Conservation (phyloP, 2,113 vertebrate species). For the Cottus gobio region DNA sequence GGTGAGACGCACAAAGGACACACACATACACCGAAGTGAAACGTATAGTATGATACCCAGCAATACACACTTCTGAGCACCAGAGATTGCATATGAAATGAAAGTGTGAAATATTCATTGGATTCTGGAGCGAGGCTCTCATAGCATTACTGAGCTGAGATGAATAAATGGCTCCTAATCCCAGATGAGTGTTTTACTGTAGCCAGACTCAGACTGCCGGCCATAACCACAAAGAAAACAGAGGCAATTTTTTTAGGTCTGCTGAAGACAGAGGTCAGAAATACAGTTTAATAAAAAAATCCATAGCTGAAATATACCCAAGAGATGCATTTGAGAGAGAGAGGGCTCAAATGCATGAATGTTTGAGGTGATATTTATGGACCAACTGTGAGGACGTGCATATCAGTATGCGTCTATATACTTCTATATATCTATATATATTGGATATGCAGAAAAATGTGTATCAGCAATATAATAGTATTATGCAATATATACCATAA, state of each 20-base stretch:
- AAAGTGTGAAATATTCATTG: constrained; percentile 81
- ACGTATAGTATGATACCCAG: constrained; percentile 45
- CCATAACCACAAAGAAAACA: constrained; percentile 56
- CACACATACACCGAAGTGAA: constrained; percentile 24
- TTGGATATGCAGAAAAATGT: not conserved
- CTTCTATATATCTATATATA: not conserved
- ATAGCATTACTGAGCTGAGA: constrained; percentile 69
- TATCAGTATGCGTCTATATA: not conserved
- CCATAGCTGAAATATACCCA: constrained; percentile 16
- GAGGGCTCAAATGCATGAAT: not conserved
- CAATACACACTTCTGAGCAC: constrained; percentile 58
- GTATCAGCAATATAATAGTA: not conserved
- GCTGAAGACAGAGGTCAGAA: constrained; percentile 43
- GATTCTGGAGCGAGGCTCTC: constrained; percentile 69
- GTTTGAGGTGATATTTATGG: constrained; percentile 1
- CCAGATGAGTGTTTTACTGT: constrained; percentile 75
- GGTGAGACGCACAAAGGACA: not conserved
- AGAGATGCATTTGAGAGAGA: not conserved
- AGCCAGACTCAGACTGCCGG: constrained; percentile 49
- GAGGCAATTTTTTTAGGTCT: constrained; percentile 36
- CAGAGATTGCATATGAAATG: constrained; percentile 74
- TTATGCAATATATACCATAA: not conserved
- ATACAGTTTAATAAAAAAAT: constrained; percentile 32
- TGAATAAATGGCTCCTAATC: constrained; percentile 79
- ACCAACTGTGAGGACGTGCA: not conserved